Evolutionary conservation across 2,797 vertebrate genomes (phyloP).

Genomic region (Enteromius paludinosus): DNA sequence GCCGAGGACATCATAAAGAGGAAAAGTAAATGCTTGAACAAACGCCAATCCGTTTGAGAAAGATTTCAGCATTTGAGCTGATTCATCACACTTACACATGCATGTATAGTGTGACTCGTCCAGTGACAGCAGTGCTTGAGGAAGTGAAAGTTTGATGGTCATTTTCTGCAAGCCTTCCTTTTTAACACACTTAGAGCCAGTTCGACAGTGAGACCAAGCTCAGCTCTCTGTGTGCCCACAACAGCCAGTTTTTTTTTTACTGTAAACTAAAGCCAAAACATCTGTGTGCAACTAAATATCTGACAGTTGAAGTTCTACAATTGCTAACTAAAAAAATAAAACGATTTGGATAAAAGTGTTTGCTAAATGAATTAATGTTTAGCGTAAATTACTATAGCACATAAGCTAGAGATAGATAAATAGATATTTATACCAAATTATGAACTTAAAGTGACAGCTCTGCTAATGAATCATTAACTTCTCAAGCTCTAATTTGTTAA

Average conservation of each 20-base stretch:
- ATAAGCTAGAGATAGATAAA: neutral
- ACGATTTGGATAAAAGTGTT: too few species aligned
- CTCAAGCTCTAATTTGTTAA: neutral
- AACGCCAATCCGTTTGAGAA: conserved; percentile 52
- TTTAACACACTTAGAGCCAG: neutral
- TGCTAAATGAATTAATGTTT: too few species aligned
- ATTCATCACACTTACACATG: conserved; percentile 40
- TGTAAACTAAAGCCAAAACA: neutral
- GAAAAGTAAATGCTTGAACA: conserved; percentile 68
- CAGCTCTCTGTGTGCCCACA: conserved; percentile 17
- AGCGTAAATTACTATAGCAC: neutral
- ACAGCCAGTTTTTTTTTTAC: neutral
- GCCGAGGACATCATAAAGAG: conserved; percentile 72
- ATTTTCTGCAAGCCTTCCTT: neutral
- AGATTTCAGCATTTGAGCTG: neutral
- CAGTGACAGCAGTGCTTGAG: conserved; percentile 48
- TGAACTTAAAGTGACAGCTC: neutral
- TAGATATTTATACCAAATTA: neutral
- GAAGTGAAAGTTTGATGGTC: conserved; percentile 71
- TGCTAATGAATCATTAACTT: neutral
- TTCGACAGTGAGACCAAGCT: neutral
- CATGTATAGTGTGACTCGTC: conserved; percentile 59
- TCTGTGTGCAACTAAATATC: neutral
- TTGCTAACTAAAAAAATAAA: neutral
- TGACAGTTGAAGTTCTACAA: neutral